Evolutionary conservation across 2,797 vertebrate genomes (phyloP), one percentile per base, ranked within the genome.

Genomic region (Acipenser oxyrinchus): DNA sequence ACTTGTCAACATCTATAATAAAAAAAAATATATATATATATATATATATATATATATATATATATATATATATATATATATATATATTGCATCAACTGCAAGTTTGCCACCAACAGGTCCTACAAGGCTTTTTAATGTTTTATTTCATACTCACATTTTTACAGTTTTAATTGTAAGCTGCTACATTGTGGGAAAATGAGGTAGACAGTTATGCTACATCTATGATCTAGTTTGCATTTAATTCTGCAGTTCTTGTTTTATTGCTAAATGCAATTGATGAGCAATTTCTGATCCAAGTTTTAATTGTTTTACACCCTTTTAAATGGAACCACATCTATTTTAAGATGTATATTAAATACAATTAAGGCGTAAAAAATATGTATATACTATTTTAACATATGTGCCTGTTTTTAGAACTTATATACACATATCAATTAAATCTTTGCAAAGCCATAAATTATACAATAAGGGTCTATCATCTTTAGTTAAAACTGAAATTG

Each of bases 1-100:
- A 81, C 62, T 81, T 86, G 86, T 90, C 84, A 86, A 67, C 76
- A 79, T 83, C 79, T 84, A 88, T 86, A 82, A 84, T 76, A 75
- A 72, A 76, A 76, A 76, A 2, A 18, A 18, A 18, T 18, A 18
- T 18, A 18, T 18, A 18, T 18, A 18, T 81, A 72, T 67, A 77
- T 79, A 73, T 55, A n/a, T 48, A 3, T 48, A 12, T 60, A 61
- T 53, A 11, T 3, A 48, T 37, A 9, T 62, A 37, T 50, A 23
- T 51, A 23, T 51, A 62, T 60, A 53, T 23, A 50, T 37, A 49
- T 18, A 15, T n/a, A 18, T 10, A 60, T 57, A 13, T 49, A 18
- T 58, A 59, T 13, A 60, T 49, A 18, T 52, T 52, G 53, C 12
- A 58, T 51, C 51, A 23, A 18, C 48, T 23, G 57, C 52, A 64